A percentile compares a stretch with the other conserved stretches of the same genome.
phyloP scores from a whole-genome alignment of 2,888 invertebrate genomes.

The Seira ritae region DNA sequence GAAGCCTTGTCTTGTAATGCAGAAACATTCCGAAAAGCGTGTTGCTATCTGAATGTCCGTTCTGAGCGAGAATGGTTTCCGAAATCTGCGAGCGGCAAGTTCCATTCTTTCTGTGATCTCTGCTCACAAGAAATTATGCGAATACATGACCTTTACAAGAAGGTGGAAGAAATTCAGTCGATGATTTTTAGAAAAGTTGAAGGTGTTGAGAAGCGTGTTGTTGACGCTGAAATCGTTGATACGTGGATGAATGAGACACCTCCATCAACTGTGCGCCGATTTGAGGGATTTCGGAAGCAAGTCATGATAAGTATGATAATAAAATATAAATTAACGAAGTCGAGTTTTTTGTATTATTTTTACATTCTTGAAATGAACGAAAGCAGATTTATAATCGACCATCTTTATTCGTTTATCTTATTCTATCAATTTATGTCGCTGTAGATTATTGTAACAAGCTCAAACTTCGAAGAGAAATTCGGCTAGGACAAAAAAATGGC shows the following conservation, averaged over 20 bases:
- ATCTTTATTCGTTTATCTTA: too few species aligned
- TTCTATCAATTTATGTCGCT: too few species aligned
- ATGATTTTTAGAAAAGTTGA: constrained; percentile 49
- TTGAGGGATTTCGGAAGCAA: constrained; percentile 49
- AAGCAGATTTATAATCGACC: too few species aligned
- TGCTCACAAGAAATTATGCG: constrained; percentile 33
- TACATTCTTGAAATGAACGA: too few species aligned
- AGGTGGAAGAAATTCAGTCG: constrained; percentile 53
- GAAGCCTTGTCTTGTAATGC: constrained; percentile 28
- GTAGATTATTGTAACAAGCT: constrained; percentile 52
- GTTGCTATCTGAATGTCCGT: constrained; percentile 45
- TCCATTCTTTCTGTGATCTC: constrained; percentile 42
- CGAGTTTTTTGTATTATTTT: too few species aligned
- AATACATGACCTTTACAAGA: constrained; percentile 43
- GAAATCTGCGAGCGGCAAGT: not conserved
- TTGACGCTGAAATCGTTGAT: constrained; percentile 50
- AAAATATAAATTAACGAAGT: constrained; percentile 9
- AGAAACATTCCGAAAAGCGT: constrained; percentile 51
- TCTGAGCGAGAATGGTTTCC: constrained; percentile 39
- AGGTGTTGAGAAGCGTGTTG: constrained; percentile 45
- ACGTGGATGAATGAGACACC: constrained; percentile 53
- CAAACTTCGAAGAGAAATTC: constrained; percentile 41
- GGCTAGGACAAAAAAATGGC: constrained; percentile 37
- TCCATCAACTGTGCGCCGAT: constrained; percentile 18
- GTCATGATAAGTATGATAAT: constrained; percentile 42